Evolutionary conservation across 2,797 vertebrate genomes (phyloP), one percentile per base, ranked within the genome.

Genomic region (Sphenopsis melanotis): DNA sequence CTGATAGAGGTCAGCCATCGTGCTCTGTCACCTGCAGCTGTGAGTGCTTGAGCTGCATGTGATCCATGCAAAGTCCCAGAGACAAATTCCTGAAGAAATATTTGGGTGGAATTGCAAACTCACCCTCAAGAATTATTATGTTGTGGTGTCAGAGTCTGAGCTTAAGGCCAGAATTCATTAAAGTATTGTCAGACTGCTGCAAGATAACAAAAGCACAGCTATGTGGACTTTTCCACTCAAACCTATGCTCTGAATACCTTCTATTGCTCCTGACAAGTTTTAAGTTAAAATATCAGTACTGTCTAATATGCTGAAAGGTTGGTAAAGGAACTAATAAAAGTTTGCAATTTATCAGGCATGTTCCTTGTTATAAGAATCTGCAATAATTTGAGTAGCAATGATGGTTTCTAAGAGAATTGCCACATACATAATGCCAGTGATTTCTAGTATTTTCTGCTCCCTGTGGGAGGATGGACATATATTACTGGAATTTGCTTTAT

Each of bases 331-430:
- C 41, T 78, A 94, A 95, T 77, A 85, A 79, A 93, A 89, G 46
- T 32, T 55, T 68, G 16, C 53, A 87, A 93, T 92, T 94, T 90
- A 92, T 87, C 81, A 90, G 52, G 27, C 46, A 83, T 50, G 64
- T 77, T 46, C 63, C 68, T 92, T 82, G 41, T 89, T 90, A 87
- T 74, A 84, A 87, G 68, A 82, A 89, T 77, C 68, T 80, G 81
- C 83, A 95, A 94, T 87, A 84, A 94, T 93, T 4, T 92, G 81
- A 82, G 81, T 23, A 64, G 75, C 60, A 93, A 80, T 83, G 61
- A 83, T 87, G 65, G 56, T 71, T 84, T 90, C 83, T 76, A 50
- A 93, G 60, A 87, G 90, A 91, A 89, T 77, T 83, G 42, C 64
- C 64, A 70, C 71, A 89, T 95, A 75, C 12, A 78, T 89, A 93